Conservation (phyloP, 2,113 vertebrate species). For the Petroica traversi region DNA sequence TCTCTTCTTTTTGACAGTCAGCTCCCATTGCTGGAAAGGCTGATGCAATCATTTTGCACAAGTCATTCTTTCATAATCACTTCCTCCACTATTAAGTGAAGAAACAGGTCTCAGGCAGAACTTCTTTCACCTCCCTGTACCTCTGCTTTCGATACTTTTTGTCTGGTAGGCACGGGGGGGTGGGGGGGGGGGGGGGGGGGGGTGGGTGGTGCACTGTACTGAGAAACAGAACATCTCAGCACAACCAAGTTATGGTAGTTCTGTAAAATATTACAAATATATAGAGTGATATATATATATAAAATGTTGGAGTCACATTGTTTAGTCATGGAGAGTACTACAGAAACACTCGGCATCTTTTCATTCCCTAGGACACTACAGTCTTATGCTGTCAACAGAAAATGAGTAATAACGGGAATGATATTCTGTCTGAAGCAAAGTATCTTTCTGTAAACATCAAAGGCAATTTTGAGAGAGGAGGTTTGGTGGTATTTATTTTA, state of each 20-base stretch:
- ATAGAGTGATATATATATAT: neutral
- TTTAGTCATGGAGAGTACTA: neutral
- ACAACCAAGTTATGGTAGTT: neutral
- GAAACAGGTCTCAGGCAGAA: neutral
- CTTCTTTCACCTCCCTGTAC: neutral
- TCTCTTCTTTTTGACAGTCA: neutral
- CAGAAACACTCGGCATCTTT: neutral
- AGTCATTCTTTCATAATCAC: conserved; percentile 22
- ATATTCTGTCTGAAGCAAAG: neutral
- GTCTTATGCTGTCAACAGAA: neutral
- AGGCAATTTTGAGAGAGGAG: neutral
- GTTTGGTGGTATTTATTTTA: neutral
- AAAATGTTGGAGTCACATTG: neutral
- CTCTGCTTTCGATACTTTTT: fast-evolving
- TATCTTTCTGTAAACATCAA: neutral
- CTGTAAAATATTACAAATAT: neutral
- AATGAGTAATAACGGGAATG: neutral
- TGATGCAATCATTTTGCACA: neutral
- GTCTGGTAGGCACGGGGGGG: neutral
- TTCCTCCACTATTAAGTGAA: neutral
- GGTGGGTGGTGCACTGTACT: neutral
- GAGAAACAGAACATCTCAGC: neutral
- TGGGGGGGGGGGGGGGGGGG: too few relatives aligned
- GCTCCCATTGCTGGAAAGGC: neutral
- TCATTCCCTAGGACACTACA: neutral